A percentile compares a stretch with the other conserved stretches of the same genome.
Evolutionary conservation across 2,797 vertebrate species (phyloP).

Genomic region (Tenualosa thibaudeaui): DNA sequence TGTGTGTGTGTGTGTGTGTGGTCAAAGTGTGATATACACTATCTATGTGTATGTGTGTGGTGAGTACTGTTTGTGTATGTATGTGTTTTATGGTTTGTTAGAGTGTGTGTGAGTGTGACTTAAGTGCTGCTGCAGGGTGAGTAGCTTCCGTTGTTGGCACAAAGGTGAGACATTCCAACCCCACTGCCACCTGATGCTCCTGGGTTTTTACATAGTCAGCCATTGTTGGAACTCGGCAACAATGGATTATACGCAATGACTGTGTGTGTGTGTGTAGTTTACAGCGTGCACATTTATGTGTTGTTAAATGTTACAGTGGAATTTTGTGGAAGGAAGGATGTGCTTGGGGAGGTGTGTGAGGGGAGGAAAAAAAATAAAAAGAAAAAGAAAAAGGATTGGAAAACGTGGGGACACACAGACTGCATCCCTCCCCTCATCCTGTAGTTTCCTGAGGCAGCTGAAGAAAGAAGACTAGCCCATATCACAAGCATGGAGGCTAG

Average conservation of each 20-base stretch:
- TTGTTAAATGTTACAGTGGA: background rate
- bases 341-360: background rate
- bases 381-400: background rate
- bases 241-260: constrained; percentile 20
- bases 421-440: background rate
- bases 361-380: background rate
- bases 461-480: background rate
- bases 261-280: background rate
- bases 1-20: background rate
- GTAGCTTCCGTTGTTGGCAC: constrained; percentile 39
- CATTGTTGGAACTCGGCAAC: constrained; percentile 36
- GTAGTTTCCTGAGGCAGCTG: background rate
- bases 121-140: background rate
- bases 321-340: constrained; percentile 3
- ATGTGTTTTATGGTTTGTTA: background rate
- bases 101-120: background rate
- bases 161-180: constrained; percentile 44
- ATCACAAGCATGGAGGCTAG: background rate
- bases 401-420: background rate
- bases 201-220: constrained; percentile 34
- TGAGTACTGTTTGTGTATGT: background rate
- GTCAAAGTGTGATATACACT: too few relatives aligned
- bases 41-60: background rate
- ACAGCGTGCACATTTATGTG: background rate
- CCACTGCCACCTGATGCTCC: constrained; percentile 29